A percentile compares a stretch with the other conserved stretches of the same genome.
Evolutionary conservation across 1,140 invertebrate genomes (phyloP).

Genomic region (Steinernema feltiae): DNA sequence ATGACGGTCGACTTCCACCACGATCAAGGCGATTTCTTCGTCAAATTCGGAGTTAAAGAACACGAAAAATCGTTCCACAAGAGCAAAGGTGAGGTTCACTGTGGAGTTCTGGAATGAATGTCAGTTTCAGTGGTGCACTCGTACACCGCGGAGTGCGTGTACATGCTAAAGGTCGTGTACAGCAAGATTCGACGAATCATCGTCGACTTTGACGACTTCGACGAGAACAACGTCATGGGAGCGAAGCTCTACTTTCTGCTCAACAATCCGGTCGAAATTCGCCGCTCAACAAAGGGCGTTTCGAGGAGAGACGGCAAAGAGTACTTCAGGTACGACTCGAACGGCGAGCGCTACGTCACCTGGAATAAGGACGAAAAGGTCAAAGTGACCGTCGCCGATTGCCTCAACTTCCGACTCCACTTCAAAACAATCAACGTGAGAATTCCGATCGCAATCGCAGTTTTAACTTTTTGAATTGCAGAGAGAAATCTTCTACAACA

Average conservation of each 20-base stretch:
- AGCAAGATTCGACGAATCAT: not conserved
- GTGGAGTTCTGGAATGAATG: no score
- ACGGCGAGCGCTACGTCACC: not conserved
- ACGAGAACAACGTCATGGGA: not conserved
- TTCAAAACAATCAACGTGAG: not conserved
- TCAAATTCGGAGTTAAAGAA: not conserved
- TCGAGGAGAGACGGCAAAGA: not conserved
- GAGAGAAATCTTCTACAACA: not conserved
- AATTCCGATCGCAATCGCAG: not conserved
- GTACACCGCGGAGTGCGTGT: not conserved
- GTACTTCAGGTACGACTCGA: not conserved
- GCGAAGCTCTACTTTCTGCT: not conserved
- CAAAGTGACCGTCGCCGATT: not conserved
- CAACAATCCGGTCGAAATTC: constrained; percentile 1
- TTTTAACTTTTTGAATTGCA: not conserved
- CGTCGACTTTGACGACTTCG: not conserved
- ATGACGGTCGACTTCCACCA: not conserved
- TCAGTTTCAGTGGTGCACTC: no score
- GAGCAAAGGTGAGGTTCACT: no score
- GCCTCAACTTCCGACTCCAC: not conserved
- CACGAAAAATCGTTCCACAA: not conserved
- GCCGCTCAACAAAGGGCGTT: not conserved
- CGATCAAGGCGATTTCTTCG: not conserved
- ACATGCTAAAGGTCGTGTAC: not conserved
- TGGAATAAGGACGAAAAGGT: not conserved